These are phyloP conservation scores for Falco peregrinus DNA, from an alignment of 2,797 vertebrate genomes.

Conservation along the genomic window DNA sequence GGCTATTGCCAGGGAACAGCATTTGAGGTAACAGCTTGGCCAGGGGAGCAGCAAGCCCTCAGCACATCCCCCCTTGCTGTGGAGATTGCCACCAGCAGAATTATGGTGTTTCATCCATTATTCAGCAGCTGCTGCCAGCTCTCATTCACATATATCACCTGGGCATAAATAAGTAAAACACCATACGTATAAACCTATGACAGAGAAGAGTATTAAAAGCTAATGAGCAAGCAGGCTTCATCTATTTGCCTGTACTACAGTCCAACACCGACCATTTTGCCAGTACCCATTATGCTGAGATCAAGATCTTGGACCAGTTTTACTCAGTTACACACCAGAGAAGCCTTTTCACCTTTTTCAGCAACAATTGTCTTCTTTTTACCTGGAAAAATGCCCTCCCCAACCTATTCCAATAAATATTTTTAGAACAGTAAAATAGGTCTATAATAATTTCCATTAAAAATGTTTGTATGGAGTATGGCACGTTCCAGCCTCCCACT, in stretches of 20 bases:
- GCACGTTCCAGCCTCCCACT: background rate
- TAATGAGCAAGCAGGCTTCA: background rate
- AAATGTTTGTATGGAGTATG: accelerated
- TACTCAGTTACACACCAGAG: background rate
- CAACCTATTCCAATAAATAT: background rate
- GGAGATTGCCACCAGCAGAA: background rate
- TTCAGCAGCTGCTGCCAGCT: constrained; percentile 18
- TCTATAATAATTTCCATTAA: background rate
- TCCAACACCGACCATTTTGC: background rate
- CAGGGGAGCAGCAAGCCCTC: background rate
- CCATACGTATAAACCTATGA: background rate
- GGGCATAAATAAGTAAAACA: constrained; percentile 43
- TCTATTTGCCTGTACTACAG: background rate
- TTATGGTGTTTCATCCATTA: background rate
- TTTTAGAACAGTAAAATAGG: background rate
- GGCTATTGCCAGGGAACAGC: background rate
- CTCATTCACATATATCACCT: constrained; percentile 6
- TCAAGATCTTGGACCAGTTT: background rate
- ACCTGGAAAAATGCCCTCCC: background rate
- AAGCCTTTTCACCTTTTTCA: background rate
- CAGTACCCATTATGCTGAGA: background rate
- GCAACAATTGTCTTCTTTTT: background rate
- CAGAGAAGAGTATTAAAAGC: background rate
- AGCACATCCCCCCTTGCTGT: accelerated
- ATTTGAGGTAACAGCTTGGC: background rate